phyloP scores from a whole-genome alignment of 1,140 invertebrate species.

The Varroa destructor region DNA sequence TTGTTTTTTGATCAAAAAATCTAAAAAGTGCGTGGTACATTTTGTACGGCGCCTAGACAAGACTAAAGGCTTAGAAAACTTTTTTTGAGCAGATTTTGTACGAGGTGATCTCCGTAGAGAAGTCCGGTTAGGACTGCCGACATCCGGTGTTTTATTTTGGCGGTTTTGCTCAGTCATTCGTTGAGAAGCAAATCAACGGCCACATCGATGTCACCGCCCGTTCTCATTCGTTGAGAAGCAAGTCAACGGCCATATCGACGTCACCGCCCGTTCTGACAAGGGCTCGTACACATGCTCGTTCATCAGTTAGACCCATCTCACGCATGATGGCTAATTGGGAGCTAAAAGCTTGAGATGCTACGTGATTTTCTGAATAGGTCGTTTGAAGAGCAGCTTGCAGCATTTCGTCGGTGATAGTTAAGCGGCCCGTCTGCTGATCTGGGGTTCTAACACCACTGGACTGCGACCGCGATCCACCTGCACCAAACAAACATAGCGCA shows the following conservation, averaged over 20 bases:
- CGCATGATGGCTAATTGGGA: neutral
- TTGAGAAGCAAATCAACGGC: slow-evolving; percentile 2
- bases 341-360: slow-evolving; percentile 5
- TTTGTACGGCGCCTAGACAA: no score
- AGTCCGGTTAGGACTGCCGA: no score
- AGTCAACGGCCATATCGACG: slow-evolving; percentile 11
- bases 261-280: slow-evolving; percentile 13
- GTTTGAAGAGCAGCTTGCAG: slow-evolving; percentile 10
- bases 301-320: slow-evolving; percentile 6
- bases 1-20: no score
- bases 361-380: slow-evolving; percentile 1
- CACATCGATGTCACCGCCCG: slow-evolving; percentile 7
- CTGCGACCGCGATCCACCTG: no score
- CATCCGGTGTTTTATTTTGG: no score
- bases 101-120: no score
- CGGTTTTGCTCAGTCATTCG: no score
- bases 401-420: neutral
- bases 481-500: no score
- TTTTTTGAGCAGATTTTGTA: no score
- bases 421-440: neutral
- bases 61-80: no score
- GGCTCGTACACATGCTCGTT: neutral
- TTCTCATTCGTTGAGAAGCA: neutral
- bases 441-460: no score
- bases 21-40: no score